A percentile compares a stretch with the other conserved stretches of the same genome.
phyloP scores from a whole-genome alignment of 2,113 vertebrate genomes.

The Gavia stellata region DNA sequence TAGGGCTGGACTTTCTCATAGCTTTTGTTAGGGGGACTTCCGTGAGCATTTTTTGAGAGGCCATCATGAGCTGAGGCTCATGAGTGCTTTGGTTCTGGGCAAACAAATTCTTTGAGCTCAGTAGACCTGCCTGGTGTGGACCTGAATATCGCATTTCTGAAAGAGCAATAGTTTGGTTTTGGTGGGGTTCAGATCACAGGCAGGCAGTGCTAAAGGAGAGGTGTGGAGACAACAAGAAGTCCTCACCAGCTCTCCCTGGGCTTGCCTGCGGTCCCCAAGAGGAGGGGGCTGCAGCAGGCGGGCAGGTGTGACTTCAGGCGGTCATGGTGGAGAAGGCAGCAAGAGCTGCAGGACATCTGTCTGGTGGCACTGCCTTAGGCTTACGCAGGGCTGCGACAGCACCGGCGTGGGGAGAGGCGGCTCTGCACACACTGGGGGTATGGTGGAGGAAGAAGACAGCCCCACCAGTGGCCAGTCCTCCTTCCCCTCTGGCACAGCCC shows the following conservation, averaged over 20 bases:
- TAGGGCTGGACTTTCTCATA: background rate
- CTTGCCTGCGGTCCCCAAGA: background rate
- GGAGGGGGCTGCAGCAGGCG: background rate
- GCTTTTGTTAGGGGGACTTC: background rate
- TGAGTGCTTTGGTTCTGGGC: background rate
- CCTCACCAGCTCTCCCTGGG: background rate
- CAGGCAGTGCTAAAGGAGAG: background rate
- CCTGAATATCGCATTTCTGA: background rate
- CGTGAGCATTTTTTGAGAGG: background rate
- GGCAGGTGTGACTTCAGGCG: background rate
- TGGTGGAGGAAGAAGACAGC: background rate
- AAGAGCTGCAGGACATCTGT: background rate
- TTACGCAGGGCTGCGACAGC: background rate
- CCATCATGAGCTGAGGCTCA: background rate
- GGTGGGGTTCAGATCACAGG: background rate
- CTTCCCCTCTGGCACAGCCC: background rate
- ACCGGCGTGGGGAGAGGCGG: background rate
- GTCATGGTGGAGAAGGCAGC: background rate
- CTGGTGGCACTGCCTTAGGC: background rate
- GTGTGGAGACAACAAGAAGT: background rate
- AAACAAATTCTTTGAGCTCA: too few species aligned
- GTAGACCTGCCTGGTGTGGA: background rate
- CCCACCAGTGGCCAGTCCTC: background rate
- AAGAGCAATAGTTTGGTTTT: background rate
- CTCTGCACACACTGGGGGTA: accelerated